A percentile compares a stretch with the other conserved stretches of the same genome.
Conservation (phyloP, 2,888 invertebrate genomes). For the Perdita meconis region DNA sequence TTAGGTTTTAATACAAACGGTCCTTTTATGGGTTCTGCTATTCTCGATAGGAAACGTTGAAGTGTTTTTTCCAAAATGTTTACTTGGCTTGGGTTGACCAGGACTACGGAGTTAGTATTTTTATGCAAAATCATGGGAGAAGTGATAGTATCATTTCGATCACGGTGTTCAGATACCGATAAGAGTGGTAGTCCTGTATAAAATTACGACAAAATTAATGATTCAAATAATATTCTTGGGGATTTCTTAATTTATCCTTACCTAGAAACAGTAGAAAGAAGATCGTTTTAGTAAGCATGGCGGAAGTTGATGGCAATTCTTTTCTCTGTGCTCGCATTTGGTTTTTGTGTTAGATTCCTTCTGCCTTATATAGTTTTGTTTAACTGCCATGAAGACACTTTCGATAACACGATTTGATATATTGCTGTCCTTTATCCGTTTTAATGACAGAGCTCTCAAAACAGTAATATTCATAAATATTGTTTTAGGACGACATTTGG, state of each 20-base stretch:
- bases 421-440: conserved; percentile 8
- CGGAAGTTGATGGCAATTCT: background rate
- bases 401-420: conserved; percentile 32
- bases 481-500: background rate
- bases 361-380: conserved; percentile 12
- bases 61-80: conserved; percentile 47
- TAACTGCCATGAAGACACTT: background rate
- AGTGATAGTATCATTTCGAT: background rate
- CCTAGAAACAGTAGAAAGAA: conserved; percentile 35
- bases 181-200: background rate
- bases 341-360: background rate
- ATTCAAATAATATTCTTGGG: background rate
- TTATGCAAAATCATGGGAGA: background rate
- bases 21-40: conserved; percentile 25
- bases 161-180: background rate
- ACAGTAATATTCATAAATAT: background rate
- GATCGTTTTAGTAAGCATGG: conserved; percentile 42
- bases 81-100: conserved; percentile 53
- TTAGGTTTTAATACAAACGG: conserved; percentile 38
- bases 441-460: background rate
- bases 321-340: background rate
- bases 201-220: background rate
- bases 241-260: conserved; percentile 35
- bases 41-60: conserved; percentile 42
- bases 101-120: conserved; percentile 7